phyloP scores from a whole-genome alignment of 2,797 vertebrate genomes.

The Molossus molossus region DNA sequence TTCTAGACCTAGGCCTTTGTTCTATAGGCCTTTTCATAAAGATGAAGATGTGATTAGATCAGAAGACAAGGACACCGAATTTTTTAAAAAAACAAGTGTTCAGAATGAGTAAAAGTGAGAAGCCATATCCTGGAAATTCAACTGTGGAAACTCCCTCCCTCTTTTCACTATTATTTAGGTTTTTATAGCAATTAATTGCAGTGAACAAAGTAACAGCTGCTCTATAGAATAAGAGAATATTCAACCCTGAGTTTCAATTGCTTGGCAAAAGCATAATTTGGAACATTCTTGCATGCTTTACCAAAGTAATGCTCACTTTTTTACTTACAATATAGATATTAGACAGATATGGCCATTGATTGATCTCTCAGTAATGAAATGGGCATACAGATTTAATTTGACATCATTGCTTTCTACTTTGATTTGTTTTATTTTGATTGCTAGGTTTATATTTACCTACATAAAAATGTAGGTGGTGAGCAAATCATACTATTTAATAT shows the following conservation, averaged over 20 bases:
- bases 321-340: not conserved
- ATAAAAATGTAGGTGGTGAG: not conserved
- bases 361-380: not conserved
- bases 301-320: not conserved
- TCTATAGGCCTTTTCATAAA: slow-evolving; percentile 1
- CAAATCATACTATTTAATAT: not conserved
- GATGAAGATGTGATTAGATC: not conserved
- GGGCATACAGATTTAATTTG: not conserved
- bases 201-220: slow-evolving; percentile 29
- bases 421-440: not conserved
- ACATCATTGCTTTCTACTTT: not conserved
- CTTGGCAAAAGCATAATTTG: slow-evolving; percentile 39
- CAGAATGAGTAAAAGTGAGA: slow-evolving; percentile 30
- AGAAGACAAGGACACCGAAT: not conserved
- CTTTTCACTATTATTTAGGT: slow-evolving; percentile 3
- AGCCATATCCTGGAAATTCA: not conserved
- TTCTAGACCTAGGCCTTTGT: not conserved
- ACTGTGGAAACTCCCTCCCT: not conserved
- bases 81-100: not conserved
- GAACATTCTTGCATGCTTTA: not conserved
- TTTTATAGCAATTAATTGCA: not conserved
- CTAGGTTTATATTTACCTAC: not conserved
- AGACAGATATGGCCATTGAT: not conserved
- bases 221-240: not conserved
- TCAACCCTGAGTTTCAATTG: not conserved